Conservation (phyloP, 2,888 invertebrate genomes). For the Prostheceraeus crozeri region DNA sequence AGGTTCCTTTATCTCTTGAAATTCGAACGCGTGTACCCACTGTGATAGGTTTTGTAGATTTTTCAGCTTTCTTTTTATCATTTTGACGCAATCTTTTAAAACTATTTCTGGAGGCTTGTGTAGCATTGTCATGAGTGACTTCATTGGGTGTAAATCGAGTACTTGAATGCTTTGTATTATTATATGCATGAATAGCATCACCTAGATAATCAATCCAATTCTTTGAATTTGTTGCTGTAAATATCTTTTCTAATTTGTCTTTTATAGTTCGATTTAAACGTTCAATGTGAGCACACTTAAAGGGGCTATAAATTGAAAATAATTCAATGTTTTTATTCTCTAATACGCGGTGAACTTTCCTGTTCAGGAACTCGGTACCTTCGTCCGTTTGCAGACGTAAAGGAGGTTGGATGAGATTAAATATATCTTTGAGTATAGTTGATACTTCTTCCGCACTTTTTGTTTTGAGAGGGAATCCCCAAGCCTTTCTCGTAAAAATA, state of each 20-base stretch:
- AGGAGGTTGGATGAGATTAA: conserved; percentile 39
- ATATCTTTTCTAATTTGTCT: conserved; percentile 40
- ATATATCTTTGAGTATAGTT: conserved; percentile 40
- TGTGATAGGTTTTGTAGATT: conserved; percentile 12
- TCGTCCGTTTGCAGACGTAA: conserved; percentile 41
- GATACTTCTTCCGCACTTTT: conserved; percentile 42
- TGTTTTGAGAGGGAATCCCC: conserved; percentile 43
- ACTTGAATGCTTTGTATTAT: conserved; percentile 40
- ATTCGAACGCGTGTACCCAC: conserved; percentile 40
- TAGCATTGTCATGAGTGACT: conserved; percentile 38
- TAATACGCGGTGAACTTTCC: conserved; percentile 39
- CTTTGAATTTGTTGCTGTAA: conserved; percentile 33
- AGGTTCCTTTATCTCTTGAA: conserved; percentile 35
- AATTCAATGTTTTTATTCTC: neutral
- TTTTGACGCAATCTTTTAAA: too few species aligned
- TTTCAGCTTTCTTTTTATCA: conserved; percentile 22
- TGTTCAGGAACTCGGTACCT: conserved; percentile 43
- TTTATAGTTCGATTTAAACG: conserved; percentile 44
- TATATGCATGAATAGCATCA: conserved; percentile 39
- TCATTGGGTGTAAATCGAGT: conserved; percentile 37
- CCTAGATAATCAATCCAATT: conserved; percentile 38
- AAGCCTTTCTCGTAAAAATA: conserved; percentile 44
- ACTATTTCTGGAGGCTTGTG: too few species aligned
- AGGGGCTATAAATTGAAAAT: conserved; percentile 44
- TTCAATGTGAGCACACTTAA: conserved; percentile 48